Evolutionary conservation across 2,888 invertebrate genomes (phyloP).

Genomic region (Melinopterus prodromus): DNA sequence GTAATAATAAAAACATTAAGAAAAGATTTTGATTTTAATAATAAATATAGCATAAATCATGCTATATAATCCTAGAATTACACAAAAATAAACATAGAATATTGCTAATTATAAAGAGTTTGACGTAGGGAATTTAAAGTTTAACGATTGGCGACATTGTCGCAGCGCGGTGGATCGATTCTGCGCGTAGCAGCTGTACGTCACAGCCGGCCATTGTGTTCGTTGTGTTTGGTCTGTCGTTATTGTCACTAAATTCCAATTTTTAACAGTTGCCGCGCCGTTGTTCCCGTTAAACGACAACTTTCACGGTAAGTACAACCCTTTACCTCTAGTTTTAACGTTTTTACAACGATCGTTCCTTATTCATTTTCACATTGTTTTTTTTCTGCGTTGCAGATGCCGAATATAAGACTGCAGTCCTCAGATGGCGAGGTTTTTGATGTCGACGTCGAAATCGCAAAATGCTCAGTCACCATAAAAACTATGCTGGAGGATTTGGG

Average conservation of each 20-base stretch:
- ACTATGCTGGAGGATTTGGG: conserved; percentile 97
- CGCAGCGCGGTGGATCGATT: conserved; percentile 5
- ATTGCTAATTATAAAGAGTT: not conserved
- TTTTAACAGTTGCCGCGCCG: conserved; percentile 8
- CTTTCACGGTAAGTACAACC: conserved; percentile 8
- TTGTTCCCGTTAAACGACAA: not conserved
- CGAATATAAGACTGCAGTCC: conserved; percentile 92
- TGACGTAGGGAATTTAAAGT: not conserved
- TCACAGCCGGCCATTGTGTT: conserved; percentile 20
- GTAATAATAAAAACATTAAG: no score
- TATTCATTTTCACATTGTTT: conserved; percentile 5
- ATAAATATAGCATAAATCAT: no score
- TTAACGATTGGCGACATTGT: not conserved
- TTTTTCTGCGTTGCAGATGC: conserved; percentile 71
- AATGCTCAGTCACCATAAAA: conserved; percentile 97
- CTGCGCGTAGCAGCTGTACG: conserved; percentile 9
- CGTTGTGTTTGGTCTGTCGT: conserved; percentile 8
- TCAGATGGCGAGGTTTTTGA: conserved; percentile 96
- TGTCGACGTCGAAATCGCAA: conserved; percentile 96
- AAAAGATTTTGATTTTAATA: no score
- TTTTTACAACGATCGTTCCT: conserved; percentile 7
- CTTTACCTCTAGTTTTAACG: not conserved
- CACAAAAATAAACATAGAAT: not conserved
- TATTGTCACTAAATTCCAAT: conserved; percentile 11
- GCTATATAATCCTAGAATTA: not conserved